phyloP scores from a whole-genome alignment of 2,797 vertebrate genomes.

The Semotilus atromaculatus region DNA sequence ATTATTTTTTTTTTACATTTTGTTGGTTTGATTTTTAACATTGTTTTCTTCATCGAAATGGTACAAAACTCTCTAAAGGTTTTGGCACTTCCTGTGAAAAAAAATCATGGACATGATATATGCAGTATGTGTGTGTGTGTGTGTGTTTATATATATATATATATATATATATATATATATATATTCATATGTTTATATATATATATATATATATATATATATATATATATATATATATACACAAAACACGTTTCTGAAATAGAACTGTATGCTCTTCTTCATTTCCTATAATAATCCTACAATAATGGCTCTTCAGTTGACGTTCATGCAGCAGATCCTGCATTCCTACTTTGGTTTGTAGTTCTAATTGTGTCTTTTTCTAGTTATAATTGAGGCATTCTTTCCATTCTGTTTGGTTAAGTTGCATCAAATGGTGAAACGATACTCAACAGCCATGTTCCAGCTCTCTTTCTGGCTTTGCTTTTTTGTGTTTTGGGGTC shows the following conservation, averaged over 20 bases:
- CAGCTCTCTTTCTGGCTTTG: background rate
- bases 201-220: no score
- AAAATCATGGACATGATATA: no score
- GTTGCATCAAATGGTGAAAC: background rate
- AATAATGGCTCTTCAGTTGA: conserved; percentile 59
- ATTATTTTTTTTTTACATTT: no score
- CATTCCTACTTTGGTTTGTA: conserved; percentile 1
- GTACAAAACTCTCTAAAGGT: no score
- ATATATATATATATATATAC: no score
- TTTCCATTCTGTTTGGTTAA: conserved; percentile 31
- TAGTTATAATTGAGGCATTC: conserved; percentile 21
- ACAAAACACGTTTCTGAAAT: conserved; percentile 73
- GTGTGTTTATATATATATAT: no score
- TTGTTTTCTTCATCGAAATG: no score
- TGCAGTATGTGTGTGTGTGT: no score
- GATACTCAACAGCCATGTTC: background rate
- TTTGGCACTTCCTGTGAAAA: no score
- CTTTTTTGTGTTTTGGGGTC: conserved; percentile 21
- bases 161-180: no score
- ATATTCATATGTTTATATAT: no score
- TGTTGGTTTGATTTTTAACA: no score
- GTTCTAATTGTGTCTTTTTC: conserved; percentile 12
- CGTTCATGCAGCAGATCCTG: conserved; percentile 50
- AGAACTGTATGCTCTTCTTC: conserved; percentile 70
- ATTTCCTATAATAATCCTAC: conserved; percentile 69